phyloP scores from a whole-genome alignment of 1,140 invertebrate genomes.

The Hermatobates lingyangjiaoensis region DNA sequence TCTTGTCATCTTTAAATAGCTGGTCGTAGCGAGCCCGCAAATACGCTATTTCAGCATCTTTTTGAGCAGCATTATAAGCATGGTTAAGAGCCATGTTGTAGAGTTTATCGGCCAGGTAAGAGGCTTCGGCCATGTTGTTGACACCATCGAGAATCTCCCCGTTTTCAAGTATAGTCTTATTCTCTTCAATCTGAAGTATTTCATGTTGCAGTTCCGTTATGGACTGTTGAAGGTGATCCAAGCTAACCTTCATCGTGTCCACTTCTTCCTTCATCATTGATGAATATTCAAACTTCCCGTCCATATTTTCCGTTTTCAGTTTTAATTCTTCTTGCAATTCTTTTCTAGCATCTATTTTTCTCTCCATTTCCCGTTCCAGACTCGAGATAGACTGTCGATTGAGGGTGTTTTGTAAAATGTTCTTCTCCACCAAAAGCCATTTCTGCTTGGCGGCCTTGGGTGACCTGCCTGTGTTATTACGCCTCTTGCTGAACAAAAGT shows the following conservation, averaged over 20 bases:
- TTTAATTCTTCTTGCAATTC: constrained; percentile 40
- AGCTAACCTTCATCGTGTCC: constrained; percentile 60
- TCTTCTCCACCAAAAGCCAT: constrained; percentile 52
- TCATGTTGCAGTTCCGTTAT: constrained; percentile 77
- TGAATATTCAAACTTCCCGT: constrained; percentile 14
- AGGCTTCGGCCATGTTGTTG: constrained; percentile 41
- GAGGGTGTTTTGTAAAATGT: constrained; percentile 52
- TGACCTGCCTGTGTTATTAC: constrained; percentile 21
- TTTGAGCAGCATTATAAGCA: too few relatives aligned
- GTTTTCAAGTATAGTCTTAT: constrained; percentile 12
- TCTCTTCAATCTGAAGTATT: constrained; percentile 62
- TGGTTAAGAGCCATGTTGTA: constrained; percentile 55
- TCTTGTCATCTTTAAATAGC: too few relatives aligned
- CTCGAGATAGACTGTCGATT: constrained; percentile 60
- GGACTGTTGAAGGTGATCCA: constrained; percentile 70
- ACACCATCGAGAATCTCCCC: constrained; percentile 18
- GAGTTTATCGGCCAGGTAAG: constrained; percentile 61
- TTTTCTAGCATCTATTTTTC: too few relatives aligned
- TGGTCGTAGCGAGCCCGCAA: too few relatives aligned
- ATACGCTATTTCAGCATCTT: too few relatives aligned
- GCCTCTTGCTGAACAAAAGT: not conserved
- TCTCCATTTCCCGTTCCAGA: constrained; percentile 73
- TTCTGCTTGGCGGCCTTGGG: constrained; percentile 50
- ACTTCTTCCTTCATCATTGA: constrained; percentile 52
- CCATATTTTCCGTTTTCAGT: constrained; percentile 19